These are phyloP conservation scores for Myotis yumanensis DNA, from an alignment of 2,113 vertebrate species.

Conservation along the genomic window DNA sequence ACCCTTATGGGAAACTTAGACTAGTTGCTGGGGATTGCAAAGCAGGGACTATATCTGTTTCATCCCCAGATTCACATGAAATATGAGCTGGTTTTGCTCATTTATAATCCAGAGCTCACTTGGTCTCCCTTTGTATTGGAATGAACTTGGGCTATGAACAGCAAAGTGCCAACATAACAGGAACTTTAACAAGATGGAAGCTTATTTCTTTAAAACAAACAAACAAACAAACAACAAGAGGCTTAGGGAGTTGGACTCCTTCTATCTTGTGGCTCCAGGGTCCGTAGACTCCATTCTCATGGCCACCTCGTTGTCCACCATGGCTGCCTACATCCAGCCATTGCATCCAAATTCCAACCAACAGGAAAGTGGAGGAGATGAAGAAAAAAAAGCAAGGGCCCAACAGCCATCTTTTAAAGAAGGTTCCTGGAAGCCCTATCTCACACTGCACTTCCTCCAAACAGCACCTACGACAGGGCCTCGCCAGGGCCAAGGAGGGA, in stretches of 20 bases:
- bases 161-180: not conserved
- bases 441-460: not conserved
- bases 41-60: not conserved
- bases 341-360: not conserved
- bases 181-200: not conserved
- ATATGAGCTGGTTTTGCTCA: not conserved
- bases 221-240: not conserved
- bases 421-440: not conserved
- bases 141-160: not conserved
- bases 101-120: not conserved
- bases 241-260: not conserved
- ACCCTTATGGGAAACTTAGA: not conserved
- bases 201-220: not conserved
- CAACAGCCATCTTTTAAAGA: not conserved
- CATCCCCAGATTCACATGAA: not conserved
- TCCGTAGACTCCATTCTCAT: not conserved
- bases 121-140: not conserved
- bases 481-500: not conserved
- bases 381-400: not conserved
- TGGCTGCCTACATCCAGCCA: slow-evolving; percentile 28
- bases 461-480: not conserved
- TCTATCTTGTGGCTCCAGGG: not conserved
- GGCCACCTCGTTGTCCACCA: not conserved
- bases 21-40: not conserved
- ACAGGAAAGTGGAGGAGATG: not conserved